phyloP scores from a whole-genome alignment of 2,797 vertebrate genomes.

The Molothrus ater region DNA sequence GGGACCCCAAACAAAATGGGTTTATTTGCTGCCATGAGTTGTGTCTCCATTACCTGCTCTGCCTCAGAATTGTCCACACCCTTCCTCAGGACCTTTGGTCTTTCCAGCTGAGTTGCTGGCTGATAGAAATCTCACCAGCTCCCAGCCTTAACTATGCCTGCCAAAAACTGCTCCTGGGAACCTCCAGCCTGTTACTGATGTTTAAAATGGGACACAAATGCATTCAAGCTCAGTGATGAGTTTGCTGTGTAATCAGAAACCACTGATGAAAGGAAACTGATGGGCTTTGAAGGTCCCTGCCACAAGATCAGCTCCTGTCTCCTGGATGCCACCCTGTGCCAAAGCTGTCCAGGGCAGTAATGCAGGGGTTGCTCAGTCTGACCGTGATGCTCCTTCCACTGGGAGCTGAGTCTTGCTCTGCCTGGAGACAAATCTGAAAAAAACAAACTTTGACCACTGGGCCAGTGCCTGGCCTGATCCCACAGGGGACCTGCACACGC shows the following conservation, averaged over 20 bases:
- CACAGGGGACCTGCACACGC: not conserved
- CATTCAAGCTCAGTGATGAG: not conserved
- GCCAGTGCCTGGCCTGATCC: not conserved
- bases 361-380: not conserved
- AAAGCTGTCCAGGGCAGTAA: not conserved
- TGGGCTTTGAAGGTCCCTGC: not conserved
- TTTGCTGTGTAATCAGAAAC: not conserved
- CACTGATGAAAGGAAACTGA: not conserved
- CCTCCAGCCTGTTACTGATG: fast-evolving
- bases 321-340: not conserved
- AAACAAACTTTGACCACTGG: fast-evolving
- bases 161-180: not conserved
- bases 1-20: not conserved
- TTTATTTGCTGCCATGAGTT: not conserved
- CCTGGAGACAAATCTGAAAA: not conserved
- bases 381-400: not conserved
- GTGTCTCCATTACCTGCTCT: not conserved
- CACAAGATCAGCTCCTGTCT: not conserved
- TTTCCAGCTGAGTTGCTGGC: not conserved
- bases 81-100: not conserved
- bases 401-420: not conserved
- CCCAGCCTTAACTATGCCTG: not conserved
- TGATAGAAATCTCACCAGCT: not conserved
- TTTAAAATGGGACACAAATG: not conserved
- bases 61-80: not conserved